Evolutionary conservation across 2,113 vertebrate genomes (phyloP).

Genomic region (Phyllostomus discolor): DNA sequence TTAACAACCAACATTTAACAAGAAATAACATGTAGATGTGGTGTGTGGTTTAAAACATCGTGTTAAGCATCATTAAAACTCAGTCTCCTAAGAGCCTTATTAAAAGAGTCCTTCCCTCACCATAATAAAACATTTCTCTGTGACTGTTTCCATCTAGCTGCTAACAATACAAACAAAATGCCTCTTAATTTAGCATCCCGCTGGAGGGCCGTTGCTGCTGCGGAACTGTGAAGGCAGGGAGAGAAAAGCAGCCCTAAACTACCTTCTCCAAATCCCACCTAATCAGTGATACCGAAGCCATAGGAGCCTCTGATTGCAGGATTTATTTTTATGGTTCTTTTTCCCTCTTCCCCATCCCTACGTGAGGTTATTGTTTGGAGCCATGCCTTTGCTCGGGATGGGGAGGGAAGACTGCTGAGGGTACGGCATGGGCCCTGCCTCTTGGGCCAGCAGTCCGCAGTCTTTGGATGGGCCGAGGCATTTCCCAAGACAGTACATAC

Average conservation of each 20-base stretch:
- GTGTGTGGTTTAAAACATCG: slow-evolving; percentile 75
- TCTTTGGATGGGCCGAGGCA: background rate
- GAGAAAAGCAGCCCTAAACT: background rate
- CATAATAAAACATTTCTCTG: slow-evolving; percentile 79
- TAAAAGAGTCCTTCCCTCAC: slow-evolving; percentile 72
- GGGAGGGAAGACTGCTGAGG: background rate
- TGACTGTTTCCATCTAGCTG: slow-evolving; percentile 78
- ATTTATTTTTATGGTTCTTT: slow-evolving; percentile 5
- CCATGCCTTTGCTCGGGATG: background rate
- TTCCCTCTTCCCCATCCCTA: background rate
- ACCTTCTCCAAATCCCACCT: slow-evolving; percentile 24
- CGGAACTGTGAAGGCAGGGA: slow-evolving; percentile 59
- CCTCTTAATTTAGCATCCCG: slow-evolving; percentile 72
- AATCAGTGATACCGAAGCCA: slow-evolving; percentile 39
- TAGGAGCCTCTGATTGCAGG: background rate
- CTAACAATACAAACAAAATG: slow-evolving; percentile 78
- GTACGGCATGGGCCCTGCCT: background rate
- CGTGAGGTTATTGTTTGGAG: background rate
- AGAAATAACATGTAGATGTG: slow-evolving; percentile 75
- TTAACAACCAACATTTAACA: slow-evolving; percentile 80
- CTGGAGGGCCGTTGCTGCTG: slow-evolving; percentile 59
- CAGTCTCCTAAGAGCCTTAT: slow-evolving; percentile 76
- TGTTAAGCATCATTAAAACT: slow-evolving; percentile 80
- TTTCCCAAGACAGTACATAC: background rate
- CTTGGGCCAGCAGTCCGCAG: background rate